Percentiles rank a stretch among this genome's conserved stretches.
Evolutionary conservation across 2,888 invertebrate species (phyloP).

Genomic region (Stenodera caucasica): DNA sequence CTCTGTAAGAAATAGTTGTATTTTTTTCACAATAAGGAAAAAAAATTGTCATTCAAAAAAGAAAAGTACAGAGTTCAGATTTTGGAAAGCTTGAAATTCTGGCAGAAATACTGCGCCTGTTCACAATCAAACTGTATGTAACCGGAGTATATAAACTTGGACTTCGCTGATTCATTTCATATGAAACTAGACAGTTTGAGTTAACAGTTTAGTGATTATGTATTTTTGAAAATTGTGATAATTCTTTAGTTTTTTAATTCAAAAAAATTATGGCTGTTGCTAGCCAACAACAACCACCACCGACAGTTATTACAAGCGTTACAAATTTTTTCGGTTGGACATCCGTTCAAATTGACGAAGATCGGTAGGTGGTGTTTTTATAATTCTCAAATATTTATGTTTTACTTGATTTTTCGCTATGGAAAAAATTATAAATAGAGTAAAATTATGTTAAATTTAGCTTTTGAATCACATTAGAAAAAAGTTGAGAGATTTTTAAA

Average conservation of each 20-base stretch:
- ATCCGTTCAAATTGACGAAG: slow-evolving; percentile 43
- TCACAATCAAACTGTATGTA: not conserved
- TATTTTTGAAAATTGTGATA: not conserved
- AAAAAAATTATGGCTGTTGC: slow-evolving; percentile 35
- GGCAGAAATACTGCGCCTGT: not conserved
- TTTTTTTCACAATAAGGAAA: too few relatives aligned
- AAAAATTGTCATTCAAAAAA: too few relatives aligned
- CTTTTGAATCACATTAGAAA: not conserved
- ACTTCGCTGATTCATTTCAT: not conserved
- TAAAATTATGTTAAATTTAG: not conserved
- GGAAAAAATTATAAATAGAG: slow-evolving; percentile 1
- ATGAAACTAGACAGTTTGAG: not conserved
- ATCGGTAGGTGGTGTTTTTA: slow-evolving; percentile 39
- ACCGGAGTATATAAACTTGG: not conserved
- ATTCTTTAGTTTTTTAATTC: not conserved
- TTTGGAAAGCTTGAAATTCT: too few relatives aligned
- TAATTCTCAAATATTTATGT: too few relatives aligned
- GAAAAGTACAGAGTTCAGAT: too few relatives aligned
- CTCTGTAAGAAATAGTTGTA: too few relatives aligned
- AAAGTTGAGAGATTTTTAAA: not conserved
- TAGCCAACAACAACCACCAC: slow-evolving; percentile 34
- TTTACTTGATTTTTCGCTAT: too few relatives aligned
- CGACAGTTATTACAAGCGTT: slow-evolving; percentile 43
- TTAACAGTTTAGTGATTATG: not conserved
- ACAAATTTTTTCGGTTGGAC: slow-evolving; percentile 45